Percentiles rank a stretch among this genome's conserved stretches.
Conservation (phyloP, 2,113 vertebrate genomes). For the Ameiurus melas region DNA sequence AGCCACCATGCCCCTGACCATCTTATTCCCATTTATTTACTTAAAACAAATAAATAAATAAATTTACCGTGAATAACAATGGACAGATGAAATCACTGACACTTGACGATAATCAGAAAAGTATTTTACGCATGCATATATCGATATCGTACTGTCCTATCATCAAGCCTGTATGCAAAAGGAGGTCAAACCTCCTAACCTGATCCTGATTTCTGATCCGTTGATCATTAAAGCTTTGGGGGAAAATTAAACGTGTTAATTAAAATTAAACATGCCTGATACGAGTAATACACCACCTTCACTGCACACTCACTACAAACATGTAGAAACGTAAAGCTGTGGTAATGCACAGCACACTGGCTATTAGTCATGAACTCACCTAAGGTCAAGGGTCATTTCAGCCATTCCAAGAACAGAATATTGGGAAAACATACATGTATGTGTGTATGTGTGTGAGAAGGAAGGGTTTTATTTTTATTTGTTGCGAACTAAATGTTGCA, state of each 20-base stretch:
- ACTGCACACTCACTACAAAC: not conserved
- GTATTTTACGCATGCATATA: not conserved
- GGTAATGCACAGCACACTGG: not conserved
- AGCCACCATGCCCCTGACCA: too few relatives aligned
- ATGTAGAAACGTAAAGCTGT: not conserved
- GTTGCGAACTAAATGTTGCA: not conserved
- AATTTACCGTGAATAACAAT: not conserved
- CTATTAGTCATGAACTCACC: not conserved
- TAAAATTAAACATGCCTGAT: not conserved
- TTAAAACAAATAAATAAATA: too few relatives aligned
- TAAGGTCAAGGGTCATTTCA: not conserved
- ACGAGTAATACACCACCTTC: not conserved
- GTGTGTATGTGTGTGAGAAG: not conserved
- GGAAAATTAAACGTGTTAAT: too few relatives aligned
- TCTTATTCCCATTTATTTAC: too few relatives aligned
- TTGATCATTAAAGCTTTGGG: not conserved
- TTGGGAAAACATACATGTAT: not conserved
- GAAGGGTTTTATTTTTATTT: not conserved
- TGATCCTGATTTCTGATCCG: not conserved
- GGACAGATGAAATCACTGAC: not conserved
- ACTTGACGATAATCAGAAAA: not conserved
- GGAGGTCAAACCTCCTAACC: too few relatives aligned
- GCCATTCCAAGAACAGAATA: not conserved
- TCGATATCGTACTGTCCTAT: not conserved
- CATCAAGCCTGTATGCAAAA: not conserved